Evolutionary conservation across 1,140 invertebrate species (phyloP).

Genomic region (Drosophila obscura): DNA sequence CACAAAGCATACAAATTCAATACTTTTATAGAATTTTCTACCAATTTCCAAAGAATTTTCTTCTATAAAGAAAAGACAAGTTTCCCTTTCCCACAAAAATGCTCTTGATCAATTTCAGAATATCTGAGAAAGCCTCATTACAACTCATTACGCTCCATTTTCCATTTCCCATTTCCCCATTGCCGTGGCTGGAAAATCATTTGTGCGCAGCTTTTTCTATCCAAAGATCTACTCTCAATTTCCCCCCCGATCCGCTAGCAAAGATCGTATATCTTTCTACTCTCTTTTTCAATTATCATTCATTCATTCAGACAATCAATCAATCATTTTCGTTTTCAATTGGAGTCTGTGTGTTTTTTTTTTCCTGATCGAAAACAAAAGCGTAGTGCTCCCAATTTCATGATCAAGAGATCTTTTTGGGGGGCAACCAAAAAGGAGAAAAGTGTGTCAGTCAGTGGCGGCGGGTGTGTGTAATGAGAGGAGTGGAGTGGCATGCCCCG

Average conservation of each 20-base stretch:
- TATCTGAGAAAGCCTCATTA: constrained; percentile 22
- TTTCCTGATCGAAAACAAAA: constrained; percentile 17
- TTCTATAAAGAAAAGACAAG: background rate
- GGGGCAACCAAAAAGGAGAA: constrained; percentile 16
- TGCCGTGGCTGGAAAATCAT: too few relatives aligned
- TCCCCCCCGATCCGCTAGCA: constrained; percentile 5
- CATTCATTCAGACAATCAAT: constrained; percentile 48
- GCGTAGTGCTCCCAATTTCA: constrained; percentile 52
- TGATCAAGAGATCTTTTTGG: constrained; percentile 40
- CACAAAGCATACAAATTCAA: too few relatives aligned
- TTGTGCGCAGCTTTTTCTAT: background rate
- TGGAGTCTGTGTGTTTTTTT: constrained; percentile 41
- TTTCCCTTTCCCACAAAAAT: background rate
- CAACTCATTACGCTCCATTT: constrained; percentile 23
- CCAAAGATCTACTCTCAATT: too few relatives aligned
- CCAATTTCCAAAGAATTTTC: too few relatives aligned
- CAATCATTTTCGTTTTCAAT: constrained; percentile 43
- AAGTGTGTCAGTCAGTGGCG: constrained; percentile 53
- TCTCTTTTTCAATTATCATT: constrained; percentile 30
- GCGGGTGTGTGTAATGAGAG: constrained; percentile 69
- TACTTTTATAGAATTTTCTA: background rate
- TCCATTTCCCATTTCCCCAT: too few relatives aligned
- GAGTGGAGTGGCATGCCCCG: constrained; percentile 15
- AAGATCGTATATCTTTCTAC: constrained; percentile 16
- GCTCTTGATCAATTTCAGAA: constrained; percentile 15